Base-by-base conservation (phyloP, 1,140 invertebrate genomes). In the Drosophila ogumai region DNA sequence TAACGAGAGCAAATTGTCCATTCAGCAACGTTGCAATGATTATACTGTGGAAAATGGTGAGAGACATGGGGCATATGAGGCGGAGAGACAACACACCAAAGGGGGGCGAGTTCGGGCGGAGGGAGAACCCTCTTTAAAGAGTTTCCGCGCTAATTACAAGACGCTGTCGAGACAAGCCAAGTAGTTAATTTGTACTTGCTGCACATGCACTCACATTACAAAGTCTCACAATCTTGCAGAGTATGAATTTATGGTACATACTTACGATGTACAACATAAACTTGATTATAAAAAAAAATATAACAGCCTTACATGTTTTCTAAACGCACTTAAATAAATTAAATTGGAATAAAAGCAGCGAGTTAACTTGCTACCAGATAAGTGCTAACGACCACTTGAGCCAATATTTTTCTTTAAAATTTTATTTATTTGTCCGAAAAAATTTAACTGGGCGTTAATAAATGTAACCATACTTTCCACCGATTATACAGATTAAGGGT, bases 101-200 rank as follows among this genome's bases (percentile, higher is more conserved):
- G 10, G 15, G 19, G 8, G 10, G n/a, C n/a, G 40, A 49, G 28
- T 17, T 34, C 32, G 15, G 8, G 25, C 6, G 12, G 10, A 15
- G 8, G 31, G 36, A 38, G 49, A 44, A 38, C 36, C 59, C 67
- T 58, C 57, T 76, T 78, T 55, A 74, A 82, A 78, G 74, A 82
- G 74, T 82, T 85, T 81, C 64, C 71, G 82, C 75, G 84, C 75
- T 88, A 87, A 87, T 87, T 87, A 87, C 82, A 84, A 88, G 82
- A 82, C 84, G 65, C 66, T 68, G 84, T 79, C 59, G 84, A 82
- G 82, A 72, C 80, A 77, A 84, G 67, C 64, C 72, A 88, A 88
- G 84, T 80, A 88, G 84, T 88, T 84, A 84, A 87, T 90, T 88
- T 82, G 80, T 88, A 69, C 75, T 76, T 71, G 65, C 56, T 88